Percentiles rank a stretch among this genome's conserved stretches.
Conservation (phyloP, 2,113 vertebrate genomes). For the Labrus mixtus region DNA sequence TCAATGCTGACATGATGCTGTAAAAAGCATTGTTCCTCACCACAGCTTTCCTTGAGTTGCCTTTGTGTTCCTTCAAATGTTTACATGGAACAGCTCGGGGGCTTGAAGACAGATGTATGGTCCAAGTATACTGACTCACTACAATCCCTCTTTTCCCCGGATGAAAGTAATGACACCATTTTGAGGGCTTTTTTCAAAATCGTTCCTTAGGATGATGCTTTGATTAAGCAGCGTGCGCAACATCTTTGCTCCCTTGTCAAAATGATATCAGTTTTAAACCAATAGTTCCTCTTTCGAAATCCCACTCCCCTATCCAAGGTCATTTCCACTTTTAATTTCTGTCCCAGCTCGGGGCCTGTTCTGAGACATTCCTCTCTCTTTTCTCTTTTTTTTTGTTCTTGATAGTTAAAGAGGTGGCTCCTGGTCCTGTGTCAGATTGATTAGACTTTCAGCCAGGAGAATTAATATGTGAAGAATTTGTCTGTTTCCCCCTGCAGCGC, state of each 20-base stretch:
- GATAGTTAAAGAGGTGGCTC: constrained; percentile 60
- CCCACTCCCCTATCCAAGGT: constrained; percentile 57
- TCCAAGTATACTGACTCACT: constrained; percentile 65
- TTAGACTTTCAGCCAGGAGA: constrained; percentile 77
- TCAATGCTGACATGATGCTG: constrained; percentile 73
- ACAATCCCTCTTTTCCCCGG: constrained; percentile 57
- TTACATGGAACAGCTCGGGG: constrained; percentile 83
- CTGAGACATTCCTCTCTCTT: constrained; percentile 42
- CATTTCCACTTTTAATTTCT: constrained; percentile 51
- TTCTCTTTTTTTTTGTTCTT: constrained; percentile 43
- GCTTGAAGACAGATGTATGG: constrained; percentile 77
- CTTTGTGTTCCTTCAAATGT: constrained; percentile 84
- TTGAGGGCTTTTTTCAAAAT: constrained; percentile 56
- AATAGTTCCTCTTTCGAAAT: constrained; percentile 42
- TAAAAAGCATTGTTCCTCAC: constrained; percentile 81
- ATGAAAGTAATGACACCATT: constrained; percentile 61
- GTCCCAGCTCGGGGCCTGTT: constrained; percentile 55
- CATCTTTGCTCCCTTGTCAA: constrained; percentile 56
- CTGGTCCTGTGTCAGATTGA: constrained; percentile 74
- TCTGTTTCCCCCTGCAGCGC: constrained; percentile 55
- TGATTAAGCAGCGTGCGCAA: constrained; percentile 42
- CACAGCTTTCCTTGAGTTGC: constrained; percentile 76
- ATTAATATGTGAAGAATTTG: constrained; percentile 77
- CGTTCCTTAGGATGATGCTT: constrained; percentile 32
- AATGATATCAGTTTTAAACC: constrained; percentile 60